Conservation (phyloP, 2,113 vertebrate species). For the Muntiacus reevesi region DNA sequence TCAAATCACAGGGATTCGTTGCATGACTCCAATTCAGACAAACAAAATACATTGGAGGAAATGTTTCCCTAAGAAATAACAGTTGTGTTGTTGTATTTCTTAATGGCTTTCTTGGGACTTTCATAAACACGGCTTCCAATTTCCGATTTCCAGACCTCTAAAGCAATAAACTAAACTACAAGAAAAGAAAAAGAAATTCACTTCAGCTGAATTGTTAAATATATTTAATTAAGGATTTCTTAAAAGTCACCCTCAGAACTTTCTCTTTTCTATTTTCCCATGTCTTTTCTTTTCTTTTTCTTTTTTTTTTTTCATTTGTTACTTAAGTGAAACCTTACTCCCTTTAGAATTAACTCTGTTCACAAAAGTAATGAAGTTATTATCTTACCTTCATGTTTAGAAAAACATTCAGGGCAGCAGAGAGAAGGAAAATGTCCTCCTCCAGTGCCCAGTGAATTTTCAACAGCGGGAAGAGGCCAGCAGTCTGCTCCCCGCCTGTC, state of each 20-base stretch:
- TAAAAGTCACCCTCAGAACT: background rate
- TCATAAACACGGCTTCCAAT: background rate
- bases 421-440: slow-evolving; percentile 35
- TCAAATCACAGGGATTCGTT: background rate
- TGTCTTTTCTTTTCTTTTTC: background rate
- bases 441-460: background rate
- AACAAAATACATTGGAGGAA: background rate
- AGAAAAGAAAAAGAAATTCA: background rate
- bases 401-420: slow-evolving; percentile 58
- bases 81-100: background rate
- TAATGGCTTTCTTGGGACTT: background rate
- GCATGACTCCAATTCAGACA: background rate
- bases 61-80: background rate
- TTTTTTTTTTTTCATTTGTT: background rate
- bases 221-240: background rate
- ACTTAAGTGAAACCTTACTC: slow-evolving; percentile 28
- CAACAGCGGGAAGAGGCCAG: slow-evolving; percentile 48
- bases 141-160: background rate
- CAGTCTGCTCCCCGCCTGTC: slow-evolving; percentile 28
- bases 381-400: slow-evolving; percentile 82
- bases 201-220: background rate
- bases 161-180: background rate
- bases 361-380: slow-evolving; percentile 40
- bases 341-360: slow-evolving; percentile 35
- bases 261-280: background rate